phyloP scores from a whole-genome alignment of 2,888 invertebrate species.

The Eupelmus urozonus region DNA sequence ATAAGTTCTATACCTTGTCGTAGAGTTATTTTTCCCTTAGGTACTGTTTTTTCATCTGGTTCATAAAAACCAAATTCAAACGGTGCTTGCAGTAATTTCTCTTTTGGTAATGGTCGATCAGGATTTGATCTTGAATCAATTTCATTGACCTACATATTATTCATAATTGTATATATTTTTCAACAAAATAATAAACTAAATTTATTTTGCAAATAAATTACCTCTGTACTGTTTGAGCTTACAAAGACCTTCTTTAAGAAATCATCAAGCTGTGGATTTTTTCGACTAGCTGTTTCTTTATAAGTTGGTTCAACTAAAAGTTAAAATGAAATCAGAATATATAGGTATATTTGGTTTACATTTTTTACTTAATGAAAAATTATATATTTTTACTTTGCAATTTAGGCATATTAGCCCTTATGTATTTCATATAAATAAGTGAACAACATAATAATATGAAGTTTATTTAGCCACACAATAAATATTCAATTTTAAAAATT shows the following conservation, averaged over 20 bases:
- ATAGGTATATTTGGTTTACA: too few species aligned
- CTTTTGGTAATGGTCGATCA: slow-evolving; percentile 81
- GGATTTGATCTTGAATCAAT: slow-evolving; percentile 75
- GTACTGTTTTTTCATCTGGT: slow-evolving; percentile 78
- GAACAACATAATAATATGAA: too few species aligned
- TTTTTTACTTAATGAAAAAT: too few species aligned
- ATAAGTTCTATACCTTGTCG: slow-evolving; percentile 83
- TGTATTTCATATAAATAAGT: too few species aligned
- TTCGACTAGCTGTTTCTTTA: slow-evolving; percentile 81
- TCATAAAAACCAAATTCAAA: slow-evolving; percentile 85
- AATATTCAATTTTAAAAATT: not conserved
- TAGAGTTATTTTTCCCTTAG: slow-evolving; percentile 83
- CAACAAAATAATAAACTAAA: slow-evolving; percentile 35
- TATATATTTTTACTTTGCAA: too few species aligned
- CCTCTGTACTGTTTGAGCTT: slow-evolving; percentile 80
- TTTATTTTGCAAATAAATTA: slow-evolving; percentile 60
- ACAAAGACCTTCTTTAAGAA: slow-evolving; percentile 87
- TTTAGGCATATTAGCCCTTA: too few species aligned
- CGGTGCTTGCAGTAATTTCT: slow-evolving; percentile 78
- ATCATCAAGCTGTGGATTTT: slow-evolving; percentile 82
- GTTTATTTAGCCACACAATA: too few species aligned
- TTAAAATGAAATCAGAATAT: slow-evolving; percentile 25
- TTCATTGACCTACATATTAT: slow-evolving; percentile 64
- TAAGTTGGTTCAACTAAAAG: slow-evolving; percentile 81
- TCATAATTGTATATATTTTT: slow-evolving; percentile 10